Evolutionary conservation across 2,797 vertebrate genomes (phyloP).

Genomic region (Synaphobranchus kaupii): DNA sequence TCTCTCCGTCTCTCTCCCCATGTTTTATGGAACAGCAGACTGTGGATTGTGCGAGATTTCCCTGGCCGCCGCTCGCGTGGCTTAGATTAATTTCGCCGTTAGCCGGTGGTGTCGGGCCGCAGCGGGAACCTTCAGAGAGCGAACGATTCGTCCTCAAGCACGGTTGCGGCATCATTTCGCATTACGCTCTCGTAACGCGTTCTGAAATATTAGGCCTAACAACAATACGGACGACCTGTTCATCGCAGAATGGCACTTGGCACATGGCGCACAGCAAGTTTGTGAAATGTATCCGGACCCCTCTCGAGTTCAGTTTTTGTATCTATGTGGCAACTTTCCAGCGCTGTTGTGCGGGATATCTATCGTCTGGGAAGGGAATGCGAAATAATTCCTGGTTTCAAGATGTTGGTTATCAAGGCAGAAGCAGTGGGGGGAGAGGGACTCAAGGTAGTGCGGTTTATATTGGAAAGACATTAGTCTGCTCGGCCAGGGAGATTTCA

Average conservation of each 20-base stretch:
- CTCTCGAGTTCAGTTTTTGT: neutral
- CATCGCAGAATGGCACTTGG: neutral
- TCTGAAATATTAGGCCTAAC: constrained; percentile 13
- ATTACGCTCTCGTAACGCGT: neutral
- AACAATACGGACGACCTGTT: neutral
- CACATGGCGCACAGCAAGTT: constrained; percentile 5
- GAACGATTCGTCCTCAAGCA: neutral
- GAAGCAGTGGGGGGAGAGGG: neutral
- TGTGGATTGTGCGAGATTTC: constrained; percentile 24
- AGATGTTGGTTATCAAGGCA: constrained; percentile 22
- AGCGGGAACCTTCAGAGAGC: neutral
- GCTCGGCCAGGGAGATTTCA: constrained; percentile 25
- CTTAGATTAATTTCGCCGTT: constrained; percentile 25
- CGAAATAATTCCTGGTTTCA: neutral
- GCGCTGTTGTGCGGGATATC: neutral
- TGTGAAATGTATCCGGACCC: constrained; percentile 8
- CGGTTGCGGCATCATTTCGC: neutral
- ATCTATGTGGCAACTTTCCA: neutral
- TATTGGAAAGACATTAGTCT: constrained; percentile 20
- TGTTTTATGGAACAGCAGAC: constrained; percentile 27
- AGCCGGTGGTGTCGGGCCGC: constrained; percentile 19
- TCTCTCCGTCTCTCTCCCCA: neutral
- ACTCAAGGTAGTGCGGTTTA: constrained; percentile 15
- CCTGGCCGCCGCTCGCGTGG: constrained; percentile 22
- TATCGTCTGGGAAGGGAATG: neutral